Base-by-base conservation (phyloP, 2,113 vertebrate genomes). In the Meriones unguiculatus region DNA sequence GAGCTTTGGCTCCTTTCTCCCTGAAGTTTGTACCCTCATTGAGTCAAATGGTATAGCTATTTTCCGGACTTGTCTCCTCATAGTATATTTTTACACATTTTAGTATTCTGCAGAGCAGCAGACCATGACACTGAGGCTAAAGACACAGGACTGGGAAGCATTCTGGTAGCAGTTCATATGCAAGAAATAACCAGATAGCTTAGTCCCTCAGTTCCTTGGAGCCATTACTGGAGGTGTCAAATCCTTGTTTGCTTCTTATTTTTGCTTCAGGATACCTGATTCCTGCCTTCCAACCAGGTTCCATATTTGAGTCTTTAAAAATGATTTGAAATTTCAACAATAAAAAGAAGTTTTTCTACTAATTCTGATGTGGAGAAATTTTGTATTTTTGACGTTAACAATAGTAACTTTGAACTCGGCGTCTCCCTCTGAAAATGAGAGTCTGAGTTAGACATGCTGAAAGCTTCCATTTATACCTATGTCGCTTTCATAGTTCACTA, bases 301-400 rank as follows among this genome's bases (percentile, higher is more conserved):
- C 50, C 20, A 64, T 22, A 28, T 38, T 70, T 67, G 50, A 69
- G 4, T 75, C 14, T 91, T 30, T 75, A 70, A 50, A 84, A 94
- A n/a, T 62, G 20, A 67, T 82, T 54, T 87, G 18, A 72, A 67
- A 8, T 82, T 91, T 82, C 72, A 59, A 78, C n/a, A 93, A 30
- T 30, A 91, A 54, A 3, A 3, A 25, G 52, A 32, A 84, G 41
- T 46, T 7, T 59, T 57, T 92, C 65, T 65, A 28, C 15, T 28
- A 2, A 70, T 18, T 64, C 1, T 75, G n/a, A 11, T 62, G 41
- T 4, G 24, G 22, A 64, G 10, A 11, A 73, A 72, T 87, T 77
- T 92, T 57, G 28, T 87, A 54, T 65, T 91, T 87, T 62, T 88
- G n/a, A 97, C 20, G 46, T 54, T 67, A 90, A 30, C 69, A 86